Base-by-base conservation (phyloP, 2,888 invertebrate species). In the Marasmarcha lunaedactyla region DNA sequence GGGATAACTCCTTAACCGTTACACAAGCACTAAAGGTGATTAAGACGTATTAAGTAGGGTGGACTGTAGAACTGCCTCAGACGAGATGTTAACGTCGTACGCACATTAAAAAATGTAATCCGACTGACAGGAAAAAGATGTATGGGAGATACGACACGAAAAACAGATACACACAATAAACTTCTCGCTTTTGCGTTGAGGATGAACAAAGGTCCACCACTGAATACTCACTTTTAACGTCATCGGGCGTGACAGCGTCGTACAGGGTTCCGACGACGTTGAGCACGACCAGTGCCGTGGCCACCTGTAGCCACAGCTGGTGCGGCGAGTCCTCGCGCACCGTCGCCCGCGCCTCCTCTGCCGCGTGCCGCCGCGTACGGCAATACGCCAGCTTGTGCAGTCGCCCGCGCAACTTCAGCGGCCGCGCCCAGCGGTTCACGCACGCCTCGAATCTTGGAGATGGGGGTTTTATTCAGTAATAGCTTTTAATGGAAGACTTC, bases 401-500 rank as follows among this genome's bases (percentile, higher is more conserved):
- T 0, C 47, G 35, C 0, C 61, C 49, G 1, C 47, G 53, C 25
- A 69, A 50, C 0, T 51, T 54, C 1, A 49, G 51, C 14, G 47
- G 44, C 1, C 52, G 44, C 1, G 62, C 63, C 57, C 62, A 60
- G 2, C 46, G 50, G 12, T 54, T 42, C 2, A 59, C 62, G 50
- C 72, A 69, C 3, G 43, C 57, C 49, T 72, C 66, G 55, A 71
- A 72, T 44, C 66, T 63, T 1, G 49, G 51, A 2, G 59, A 48
- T n/a, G n/a, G n/a, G n/a, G 12, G 43, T 37, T 48, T 63, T 65
- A 27, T 52, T 50, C 35, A 55, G 57, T n/a, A n/a, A n/a, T n/a
- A n/a, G n/a, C n/a, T n/a, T n/a, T n/a, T n/a, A n/a, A n/a, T n/a
- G n/a, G n/a, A n/a, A n/a, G n/a, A n/a, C n/a, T n/a, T n/a, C n/a